A percentile compares a stretch with the other conserved stretches of the same genome.
Evolutionary conservation across 1,140 invertebrate species (phyloP).

Genomic region (Mactra quadrangularis): DNA sequence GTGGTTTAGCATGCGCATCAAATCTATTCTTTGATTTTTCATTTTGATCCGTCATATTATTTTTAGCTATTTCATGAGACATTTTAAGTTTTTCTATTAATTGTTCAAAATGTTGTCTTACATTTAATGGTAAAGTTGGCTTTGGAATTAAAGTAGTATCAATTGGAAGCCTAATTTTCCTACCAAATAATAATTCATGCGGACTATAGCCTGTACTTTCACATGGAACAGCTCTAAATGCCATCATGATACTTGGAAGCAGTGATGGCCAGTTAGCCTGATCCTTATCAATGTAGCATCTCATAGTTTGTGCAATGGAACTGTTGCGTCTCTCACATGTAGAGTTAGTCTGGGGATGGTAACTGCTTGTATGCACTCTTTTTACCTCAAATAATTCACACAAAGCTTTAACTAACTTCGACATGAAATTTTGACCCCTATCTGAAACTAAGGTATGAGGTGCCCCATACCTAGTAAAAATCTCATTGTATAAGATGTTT

Average conservation of each 20-base stretch:
- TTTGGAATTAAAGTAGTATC: conserved; percentile 42
- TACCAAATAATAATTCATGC: conserved; percentile 34
- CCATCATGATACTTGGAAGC: conserved; percentile 59
- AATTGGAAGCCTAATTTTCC: conserved; percentile 42
- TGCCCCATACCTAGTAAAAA: conserved; percentile 62
- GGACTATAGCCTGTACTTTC: conserved; percentile 36
- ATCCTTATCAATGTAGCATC: conserved; percentile 51
- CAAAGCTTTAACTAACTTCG: conserved; percentile 12
- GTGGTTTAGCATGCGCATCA: conserved; percentile 20
- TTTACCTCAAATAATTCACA: conserved; percentile 69
- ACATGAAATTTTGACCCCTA: conserved; percentile 36
- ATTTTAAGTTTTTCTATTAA: conserved; percentile 19
- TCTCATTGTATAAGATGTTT: conserved; percentile 48
- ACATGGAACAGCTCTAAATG: conserved; percentile 41
- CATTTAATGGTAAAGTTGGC: conserved; percentile 1
- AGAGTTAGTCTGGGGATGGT: conserved; percentile 69
- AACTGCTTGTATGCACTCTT: conserved; percentile 63
- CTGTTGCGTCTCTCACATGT: conserved; percentile 61
- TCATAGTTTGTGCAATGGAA: conserved; percentile 42
- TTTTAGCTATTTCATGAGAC: conserved; percentile 18
- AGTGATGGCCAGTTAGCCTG: conserved; percentile 62
- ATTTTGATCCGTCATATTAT: background rate
- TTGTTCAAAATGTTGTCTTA: conserved; percentile 13
- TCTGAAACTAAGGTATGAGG: conserved; percentile 37
- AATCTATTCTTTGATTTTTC: conserved; percentile 10